Evolutionary conservation across 2,888 invertebrate species (phyloP).

Genomic region (Argyresthia goedartella): DNA sequence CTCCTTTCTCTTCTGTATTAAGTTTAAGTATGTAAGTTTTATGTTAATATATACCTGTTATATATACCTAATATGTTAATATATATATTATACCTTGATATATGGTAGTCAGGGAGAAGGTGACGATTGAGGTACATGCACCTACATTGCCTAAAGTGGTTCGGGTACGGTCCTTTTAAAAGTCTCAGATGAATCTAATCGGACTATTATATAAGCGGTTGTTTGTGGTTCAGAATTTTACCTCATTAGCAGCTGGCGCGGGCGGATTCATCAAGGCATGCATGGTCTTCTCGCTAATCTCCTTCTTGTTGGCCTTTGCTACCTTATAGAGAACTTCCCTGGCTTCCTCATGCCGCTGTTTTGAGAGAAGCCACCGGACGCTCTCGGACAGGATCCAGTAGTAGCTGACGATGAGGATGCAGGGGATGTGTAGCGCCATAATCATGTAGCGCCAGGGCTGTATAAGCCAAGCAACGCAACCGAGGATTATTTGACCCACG

Average conservation of each 20-base stretch:
- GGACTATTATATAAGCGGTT: no score
- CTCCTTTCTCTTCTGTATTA: no score
- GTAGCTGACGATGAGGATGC: conserved; percentile 74
- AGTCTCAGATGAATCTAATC: no score
- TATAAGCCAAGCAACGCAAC: conserved; percentile 75
- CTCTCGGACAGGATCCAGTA: conserved; percentile 77
- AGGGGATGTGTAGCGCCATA: conserved; percentile 76
- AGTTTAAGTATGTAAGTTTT: no score
- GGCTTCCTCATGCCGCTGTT: conserved; percentile 73
- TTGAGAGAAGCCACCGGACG: conserved; percentile 81
- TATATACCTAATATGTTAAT: no score
- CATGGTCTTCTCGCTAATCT: conserved; percentile 66
- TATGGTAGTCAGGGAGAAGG: no score
- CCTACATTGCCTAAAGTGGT: no score
- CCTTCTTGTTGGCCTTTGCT: conserved; percentile 71
- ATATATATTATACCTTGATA: no score
- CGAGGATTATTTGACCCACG: conserved; percentile 77
- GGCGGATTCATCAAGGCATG: conserved; percentile 49
- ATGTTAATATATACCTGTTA: no score
- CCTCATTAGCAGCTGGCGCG: conserved; percentile 1
- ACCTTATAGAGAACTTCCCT: conserved; percentile 71
- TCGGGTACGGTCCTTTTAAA: no score
- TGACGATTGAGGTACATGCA: no score
- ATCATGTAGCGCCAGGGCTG: conserved; percentile 78
- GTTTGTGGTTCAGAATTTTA: no score